Percentiles rank a stretch among this genome's conserved stretches.
Evolutionary conservation across 2,113 vertebrate species (phyloP).

Genomic region (Onychorhynchus coronatus): DNA sequence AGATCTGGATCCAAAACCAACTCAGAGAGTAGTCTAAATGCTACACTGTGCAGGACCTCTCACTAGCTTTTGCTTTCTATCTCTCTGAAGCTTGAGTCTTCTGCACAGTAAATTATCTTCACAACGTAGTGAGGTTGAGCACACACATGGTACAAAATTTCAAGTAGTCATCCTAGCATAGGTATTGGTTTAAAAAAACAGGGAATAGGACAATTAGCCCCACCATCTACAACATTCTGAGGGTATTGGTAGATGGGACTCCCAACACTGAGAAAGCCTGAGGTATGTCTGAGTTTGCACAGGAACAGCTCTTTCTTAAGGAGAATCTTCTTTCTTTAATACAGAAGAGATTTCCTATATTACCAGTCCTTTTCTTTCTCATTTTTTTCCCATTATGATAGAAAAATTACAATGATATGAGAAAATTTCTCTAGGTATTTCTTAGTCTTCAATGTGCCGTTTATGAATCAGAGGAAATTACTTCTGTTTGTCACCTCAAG

Average conservation of each 20-base stretch:
- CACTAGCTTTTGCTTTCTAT: background rate
- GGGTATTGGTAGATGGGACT: background rate
- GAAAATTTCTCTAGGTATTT: background rate
- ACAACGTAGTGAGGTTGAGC: background rate
- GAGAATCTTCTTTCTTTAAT: background rate
- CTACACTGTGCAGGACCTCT: accelerated
- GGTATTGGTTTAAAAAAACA: background rate
- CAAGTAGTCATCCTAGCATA: background rate
- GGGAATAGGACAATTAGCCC: background rate
- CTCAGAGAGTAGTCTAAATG: background rate
- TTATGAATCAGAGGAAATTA: background rate
- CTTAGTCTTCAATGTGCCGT: background rate
- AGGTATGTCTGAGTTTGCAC: background rate
- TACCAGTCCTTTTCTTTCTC: background rate
- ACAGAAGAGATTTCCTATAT: background rate
- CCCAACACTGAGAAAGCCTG: background rate
- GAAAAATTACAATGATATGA: background rate
- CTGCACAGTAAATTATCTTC: background rate
- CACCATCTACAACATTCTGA: background rate
- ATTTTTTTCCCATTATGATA: background rate
- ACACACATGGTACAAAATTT: background rate
- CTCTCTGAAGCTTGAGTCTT: background rate
- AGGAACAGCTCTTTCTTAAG: background rate
- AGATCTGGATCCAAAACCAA: background rate
- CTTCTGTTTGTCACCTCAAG: background rate